Conservation (phyloP, 2,888 invertebrate genomes). For the Phaedon cochleariae region DNA sequence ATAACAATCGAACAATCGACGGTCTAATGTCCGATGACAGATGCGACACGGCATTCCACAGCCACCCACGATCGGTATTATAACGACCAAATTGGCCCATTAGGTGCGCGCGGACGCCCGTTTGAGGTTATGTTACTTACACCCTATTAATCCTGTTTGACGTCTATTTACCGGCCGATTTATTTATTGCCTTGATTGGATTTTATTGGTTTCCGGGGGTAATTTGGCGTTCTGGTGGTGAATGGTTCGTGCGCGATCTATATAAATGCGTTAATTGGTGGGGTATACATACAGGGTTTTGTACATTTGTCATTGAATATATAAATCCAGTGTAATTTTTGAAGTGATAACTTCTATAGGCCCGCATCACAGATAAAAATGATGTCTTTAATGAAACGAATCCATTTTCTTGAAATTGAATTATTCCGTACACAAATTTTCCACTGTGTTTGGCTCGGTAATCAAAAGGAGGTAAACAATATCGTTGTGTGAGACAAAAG, state of each 20-base stretch:
- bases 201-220: constrained; percentile 43
- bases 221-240: constrained; percentile 25
- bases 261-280: neutral
- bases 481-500: no score
- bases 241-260: no score
- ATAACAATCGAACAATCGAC: constrained; percentile 46
- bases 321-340: no score
- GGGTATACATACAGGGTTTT: neutral
- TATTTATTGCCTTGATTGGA: constrained; percentile 46
- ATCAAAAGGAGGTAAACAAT: no score
- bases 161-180: constrained; percentile 47
- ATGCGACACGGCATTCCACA: constrained; percentile 51
- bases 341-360: no score
- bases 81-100: constrained; percentile 50
- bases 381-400: no score
- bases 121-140: constrained; percentile 52
- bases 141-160: constrained; percentile 54
- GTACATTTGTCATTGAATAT: neutral
- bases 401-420: no score
- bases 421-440: no score
- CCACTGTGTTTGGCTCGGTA: no score
- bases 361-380: no score
- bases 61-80: constrained; percentile 53
- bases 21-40: constrained; percentile 58
- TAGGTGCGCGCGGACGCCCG: constrained; percentile 45